Base-by-base conservation (phyloP, 1,140 invertebrate genomes). In the Drosophila jambulina region DNA sequence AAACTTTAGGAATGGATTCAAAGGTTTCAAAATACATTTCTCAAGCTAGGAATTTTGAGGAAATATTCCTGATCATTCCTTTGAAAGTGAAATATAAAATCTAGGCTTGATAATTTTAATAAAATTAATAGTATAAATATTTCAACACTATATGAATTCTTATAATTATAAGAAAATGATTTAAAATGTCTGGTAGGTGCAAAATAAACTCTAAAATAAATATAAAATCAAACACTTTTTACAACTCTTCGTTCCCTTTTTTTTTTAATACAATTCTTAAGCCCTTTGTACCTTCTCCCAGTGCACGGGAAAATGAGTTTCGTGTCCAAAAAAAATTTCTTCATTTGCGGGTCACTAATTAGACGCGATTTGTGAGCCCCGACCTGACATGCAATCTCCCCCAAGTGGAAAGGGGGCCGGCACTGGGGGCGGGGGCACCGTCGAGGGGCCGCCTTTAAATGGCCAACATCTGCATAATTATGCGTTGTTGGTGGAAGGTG, bases 391-490 rank as follows among this genome's bases (percentile, higher is more conserved):
- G 70, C 70, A 72, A 72, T 60, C 43, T 42, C 53, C 43, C 34
- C 69, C 68, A 45, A 54, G 64, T 56, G 68, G 43, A 57, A 57
- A 29, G 13, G 46, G 25, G 62, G 27, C 13, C 25, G 21, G 9
- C 40, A 5, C 49, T 9, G 43, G 56, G 10, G 57, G 13, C 19
- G 34, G 34, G 64, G 32, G 15, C 32, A 36, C 21, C 13, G 7
- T 32, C 23, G 25, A 21, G 57, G 25, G 60, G 61, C 43, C 61
- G 53, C 32, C 68, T 38, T 36, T 72, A 72, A 72, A 72, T 72
- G 70, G 67, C 45, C 67, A 72, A 72, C 70, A 72, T 72, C 68
- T 72, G 70, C 70, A 72, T 72, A 72, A 72, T 72, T 72, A 72
- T 72, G 70, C 54, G 70, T 72, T 72, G 70, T 72, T 60, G 53